Conservation (phyloP, 2,888 invertebrate genomes). For the Plagodis dolabraria region DNA sequence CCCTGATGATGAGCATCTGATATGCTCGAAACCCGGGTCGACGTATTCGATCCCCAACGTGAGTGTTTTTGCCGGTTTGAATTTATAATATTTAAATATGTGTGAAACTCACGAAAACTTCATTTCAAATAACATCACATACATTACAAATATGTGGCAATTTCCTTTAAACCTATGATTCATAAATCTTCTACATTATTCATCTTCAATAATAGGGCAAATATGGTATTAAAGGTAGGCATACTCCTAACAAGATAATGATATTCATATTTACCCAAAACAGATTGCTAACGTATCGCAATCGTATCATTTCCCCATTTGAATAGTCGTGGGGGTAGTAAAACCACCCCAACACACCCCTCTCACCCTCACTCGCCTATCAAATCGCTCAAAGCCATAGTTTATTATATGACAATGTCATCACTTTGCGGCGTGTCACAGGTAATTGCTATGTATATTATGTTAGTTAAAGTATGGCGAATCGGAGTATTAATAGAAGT, state of each 20-base stretch:
- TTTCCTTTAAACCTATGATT: too few species aligned
- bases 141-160: too few species aligned
- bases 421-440: slow-evolving; percentile 20
- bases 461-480: slow-evolving; percentile 13
- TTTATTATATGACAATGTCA: slow-evolving; percentile 24
- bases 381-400: slow-evolving; percentile 22
- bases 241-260: slow-evolving; percentile 3
- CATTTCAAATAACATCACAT: too few species aligned
- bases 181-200: too few species aligned
- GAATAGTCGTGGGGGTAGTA: slow-evolving; percentile 7
- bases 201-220: too few species aligned
- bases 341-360: slow-evolving; percentile 3
- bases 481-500: slow-evolving; percentile 15
- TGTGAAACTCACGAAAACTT: too few species aligned
- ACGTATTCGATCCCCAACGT: too few species aligned
- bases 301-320: slow-evolving; percentile 14
- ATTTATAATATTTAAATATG: too few species aligned
- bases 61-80: too few species aligned
- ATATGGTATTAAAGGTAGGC: too few species aligned
- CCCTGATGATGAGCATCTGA: too few species aligned
- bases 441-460: slow-evolving; percentile 13
- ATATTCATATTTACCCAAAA: slow-evolving; percentile 8
- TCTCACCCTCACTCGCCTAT: slow-evolving; percentile 8
- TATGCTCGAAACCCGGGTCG: too few species aligned
- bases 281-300: slow-evolving; percentile 13